Conservation (phyloP, 1,140 invertebrate species). For the Drosophila bipectinata region DNA sequence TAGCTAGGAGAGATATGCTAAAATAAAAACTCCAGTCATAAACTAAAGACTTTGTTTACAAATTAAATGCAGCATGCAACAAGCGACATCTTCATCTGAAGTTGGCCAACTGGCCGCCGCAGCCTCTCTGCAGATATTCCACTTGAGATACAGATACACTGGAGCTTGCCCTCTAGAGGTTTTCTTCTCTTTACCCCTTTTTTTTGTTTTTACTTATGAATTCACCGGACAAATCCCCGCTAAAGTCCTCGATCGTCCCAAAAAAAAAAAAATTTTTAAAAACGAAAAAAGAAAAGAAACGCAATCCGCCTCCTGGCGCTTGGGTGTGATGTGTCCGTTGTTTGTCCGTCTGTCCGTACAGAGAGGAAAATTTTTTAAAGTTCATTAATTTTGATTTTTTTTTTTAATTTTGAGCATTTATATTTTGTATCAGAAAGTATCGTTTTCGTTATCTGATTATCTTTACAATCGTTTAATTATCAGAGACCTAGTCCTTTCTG, state of each 20-base stretch:
- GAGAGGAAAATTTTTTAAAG: not conserved
- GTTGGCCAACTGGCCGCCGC: constrained; percentile 9
- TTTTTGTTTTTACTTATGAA: constrained; percentile 57
- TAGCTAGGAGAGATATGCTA: constrained; percentile 63
- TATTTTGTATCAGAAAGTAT: no score
- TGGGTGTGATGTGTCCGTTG: constrained; percentile 64
- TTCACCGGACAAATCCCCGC: constrained; percentile 35
- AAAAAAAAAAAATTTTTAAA: not conserved
- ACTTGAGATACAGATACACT: constrained; percentile 27
- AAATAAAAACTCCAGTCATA: constrained; percentile 78
- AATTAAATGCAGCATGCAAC: constrained; percentile 82
- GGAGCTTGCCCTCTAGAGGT: not conserved
- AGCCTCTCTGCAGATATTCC: constrained; percentile 23
- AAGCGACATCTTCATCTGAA: constrained; percentile 71
- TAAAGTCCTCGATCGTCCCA: not conserved
- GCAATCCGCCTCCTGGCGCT: constrained; percentile 62
- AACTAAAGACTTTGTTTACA: constrained; percentile 83
- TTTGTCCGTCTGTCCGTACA: constrained; percentile 18
- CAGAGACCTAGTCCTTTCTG: no score
- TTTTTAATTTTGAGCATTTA: no score
- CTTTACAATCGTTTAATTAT: no score
- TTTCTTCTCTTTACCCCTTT: not conserved
- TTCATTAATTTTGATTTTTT: no score
- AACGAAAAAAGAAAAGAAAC: not conserved
- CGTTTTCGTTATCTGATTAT: no score